phyloP scores from a whole-genome alignment of 1,140 invertebrate genomes.

The Trachymyrmex cornetzi region DNA sequence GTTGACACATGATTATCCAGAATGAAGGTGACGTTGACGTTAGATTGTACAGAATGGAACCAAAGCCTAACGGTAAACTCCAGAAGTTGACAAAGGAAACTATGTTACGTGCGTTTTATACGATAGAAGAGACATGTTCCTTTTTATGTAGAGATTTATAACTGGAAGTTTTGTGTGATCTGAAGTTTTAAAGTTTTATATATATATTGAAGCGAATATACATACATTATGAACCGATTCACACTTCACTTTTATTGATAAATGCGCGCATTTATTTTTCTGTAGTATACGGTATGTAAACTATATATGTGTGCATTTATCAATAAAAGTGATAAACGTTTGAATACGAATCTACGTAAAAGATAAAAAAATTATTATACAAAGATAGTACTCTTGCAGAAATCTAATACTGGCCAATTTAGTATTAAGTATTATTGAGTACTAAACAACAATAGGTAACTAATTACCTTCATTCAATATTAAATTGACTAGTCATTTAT shows the following conservation, averaged over 20 bases:
- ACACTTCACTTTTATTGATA: too few species aligned
- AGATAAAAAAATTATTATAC: background rate
- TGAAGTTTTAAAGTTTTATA: background rate
- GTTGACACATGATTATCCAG: constrained; percentile 51
- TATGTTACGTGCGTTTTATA: background rate
- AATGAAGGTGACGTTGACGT: constrained; percentile 38
- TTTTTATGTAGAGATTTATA: background rate
- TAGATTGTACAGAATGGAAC: constrained; percentile 35
- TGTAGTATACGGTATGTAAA: too few species aligned
- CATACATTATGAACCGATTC: background rate
- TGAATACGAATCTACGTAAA: background rate
- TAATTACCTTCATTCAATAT: too few species aligned
- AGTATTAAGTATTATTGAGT: too few species aligned
- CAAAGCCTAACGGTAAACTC: constrained; percentile 26
- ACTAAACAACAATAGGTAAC: too few species aligned
- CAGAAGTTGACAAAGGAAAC: background rate
- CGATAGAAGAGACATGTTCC: background rate
- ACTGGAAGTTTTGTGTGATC: background rate
- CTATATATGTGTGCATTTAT: too few species aligned
- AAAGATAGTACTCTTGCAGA: background rate
- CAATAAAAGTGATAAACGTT: too few species aligned
- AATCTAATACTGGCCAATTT: too few species aligned
- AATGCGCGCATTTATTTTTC: too few species aligned
- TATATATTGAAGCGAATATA: background rate
- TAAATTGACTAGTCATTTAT: too few species aligned